phyloP scores from a whole-genome alignment of 2,888 invertebrate species.

The Phytoseiulus persimilis region DNA sequence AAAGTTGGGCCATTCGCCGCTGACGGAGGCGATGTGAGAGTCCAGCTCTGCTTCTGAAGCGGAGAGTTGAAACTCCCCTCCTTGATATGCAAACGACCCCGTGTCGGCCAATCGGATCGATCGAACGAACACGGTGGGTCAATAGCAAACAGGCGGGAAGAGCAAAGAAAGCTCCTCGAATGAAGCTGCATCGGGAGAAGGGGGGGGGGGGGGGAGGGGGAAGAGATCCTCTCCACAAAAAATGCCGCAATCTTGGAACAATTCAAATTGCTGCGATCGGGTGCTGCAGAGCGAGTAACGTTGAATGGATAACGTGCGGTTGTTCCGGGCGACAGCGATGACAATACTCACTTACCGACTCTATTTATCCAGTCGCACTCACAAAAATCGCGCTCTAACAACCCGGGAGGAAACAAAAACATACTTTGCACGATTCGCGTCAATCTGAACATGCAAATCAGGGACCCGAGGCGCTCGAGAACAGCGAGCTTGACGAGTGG shows the following conservation, averaged over 20 bases:
- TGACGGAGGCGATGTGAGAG: background rate
- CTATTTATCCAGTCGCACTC: too few relatives aligned
- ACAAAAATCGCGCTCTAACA: too few relatives aligned
- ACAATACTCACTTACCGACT: background rate
- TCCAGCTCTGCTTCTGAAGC: background rate
- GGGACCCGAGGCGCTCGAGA: too few relatives aligned
- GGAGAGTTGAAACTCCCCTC: background rate
- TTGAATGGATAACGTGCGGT: background rate
- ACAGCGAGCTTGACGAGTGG: too few relatives aligned
- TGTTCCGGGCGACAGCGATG: background rate
- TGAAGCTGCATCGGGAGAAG: background rate
- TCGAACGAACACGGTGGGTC: background rate
- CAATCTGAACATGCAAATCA: too few relatives aligned
- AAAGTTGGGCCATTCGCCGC: background rate
- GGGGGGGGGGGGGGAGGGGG: too few relatives aligned
- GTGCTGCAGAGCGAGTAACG: background rate
- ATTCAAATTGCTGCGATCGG: background rate
- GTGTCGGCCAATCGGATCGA: background rate
- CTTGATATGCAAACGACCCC: background rate
- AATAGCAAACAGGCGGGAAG: background rate
- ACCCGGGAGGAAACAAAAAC: too few relatives aligned
- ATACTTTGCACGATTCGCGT: too few relatives aligned
- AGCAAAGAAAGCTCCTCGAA: background rate
- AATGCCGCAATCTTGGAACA: background rate
- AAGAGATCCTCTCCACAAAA: background rate